Base-by-base conservation (phyloP, 2,888 invertebrate genomes). In the Campoletis raptor region DNA sequence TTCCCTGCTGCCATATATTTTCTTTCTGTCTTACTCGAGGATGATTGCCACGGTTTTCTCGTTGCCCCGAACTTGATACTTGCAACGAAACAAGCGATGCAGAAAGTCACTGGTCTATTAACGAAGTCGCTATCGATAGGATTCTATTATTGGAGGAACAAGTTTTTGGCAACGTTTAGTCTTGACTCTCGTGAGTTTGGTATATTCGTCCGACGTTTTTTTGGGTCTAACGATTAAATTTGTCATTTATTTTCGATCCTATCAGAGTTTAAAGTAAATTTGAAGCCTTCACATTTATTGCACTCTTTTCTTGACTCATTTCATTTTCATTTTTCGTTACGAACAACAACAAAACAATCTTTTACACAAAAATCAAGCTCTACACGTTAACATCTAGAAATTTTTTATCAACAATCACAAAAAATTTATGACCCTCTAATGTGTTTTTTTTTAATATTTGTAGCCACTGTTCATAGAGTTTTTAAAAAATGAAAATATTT, bases 11-110 rank as follows among this genome's bases (percentile, higher is more conserved):
- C 30, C 21, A 6, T 54, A 24, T 37, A 37, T 52, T 9, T 42
- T 69, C 74, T 6, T 30, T 67, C 72, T 76, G 61, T 77, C 21
- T 48, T 40, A 8, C 24, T 72, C 36, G 45, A 18, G 30, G 12
- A 77, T 74, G 66, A 83, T 72, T 78, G 61, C 45, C 72, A 54
- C 72, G 78, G 57, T 40, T 66, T 73, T 24, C 66, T 40, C 66
- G 78, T 78, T 45, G 36, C 64, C 77, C 37, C 64, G 83, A 83
- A 83, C 83, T 83, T 70, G 77, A 72, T 72, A 72, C 70, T 83
- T 37, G 72, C 73, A 57, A 21, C 61, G 74, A 61, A 61, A 69
- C 21, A 45, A 69, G 40, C 73, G 66, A 69, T 37, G 76, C 36
- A 61, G 57, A 67, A 81, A 54, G 76, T 74, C 61, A 74, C 18